phyloP scores from a whole-genome alignment of 2,113 vertebrate genomes.

The Glareola pratincola region DNA sequence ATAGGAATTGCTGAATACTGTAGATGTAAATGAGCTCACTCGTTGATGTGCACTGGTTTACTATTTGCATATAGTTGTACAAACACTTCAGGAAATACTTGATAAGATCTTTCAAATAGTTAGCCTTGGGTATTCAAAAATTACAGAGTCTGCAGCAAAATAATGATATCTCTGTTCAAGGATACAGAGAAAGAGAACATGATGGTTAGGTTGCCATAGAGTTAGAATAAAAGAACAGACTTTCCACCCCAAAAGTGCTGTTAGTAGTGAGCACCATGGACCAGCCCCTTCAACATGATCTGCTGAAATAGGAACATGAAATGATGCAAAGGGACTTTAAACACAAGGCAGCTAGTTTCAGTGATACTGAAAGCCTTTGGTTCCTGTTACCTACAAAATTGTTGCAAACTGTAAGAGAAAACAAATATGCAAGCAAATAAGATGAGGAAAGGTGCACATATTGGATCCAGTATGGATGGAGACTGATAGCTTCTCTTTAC shows the following conservation, averaged over 20 bases:
- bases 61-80: background rate
- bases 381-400: background rate
- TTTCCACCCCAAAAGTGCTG: background rate
- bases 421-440: background rate
- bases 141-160: background rate
- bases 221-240: background rate
- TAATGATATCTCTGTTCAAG: background rate
- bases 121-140: background rate
- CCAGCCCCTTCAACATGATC: background rate
- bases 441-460: background rate
- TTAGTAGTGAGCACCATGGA: background rate
- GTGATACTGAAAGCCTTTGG: background rate
- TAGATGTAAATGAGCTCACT: background rate
- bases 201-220: background rate
- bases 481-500: background rate
- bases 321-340: background rate
- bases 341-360: background rate
- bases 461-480: rapidly evolving
- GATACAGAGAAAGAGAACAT: background rate
- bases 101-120: background rate
- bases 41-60: background rate
- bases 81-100: background rate
- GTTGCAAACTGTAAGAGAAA: background rate
- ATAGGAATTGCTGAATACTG: background rate
- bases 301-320: background rate